These are phyloP conservation scores for Epizoanthus rinbou DNA, from an alignment of 92 coral and sea anemone species.

Conservation along the genomic window DNA sequence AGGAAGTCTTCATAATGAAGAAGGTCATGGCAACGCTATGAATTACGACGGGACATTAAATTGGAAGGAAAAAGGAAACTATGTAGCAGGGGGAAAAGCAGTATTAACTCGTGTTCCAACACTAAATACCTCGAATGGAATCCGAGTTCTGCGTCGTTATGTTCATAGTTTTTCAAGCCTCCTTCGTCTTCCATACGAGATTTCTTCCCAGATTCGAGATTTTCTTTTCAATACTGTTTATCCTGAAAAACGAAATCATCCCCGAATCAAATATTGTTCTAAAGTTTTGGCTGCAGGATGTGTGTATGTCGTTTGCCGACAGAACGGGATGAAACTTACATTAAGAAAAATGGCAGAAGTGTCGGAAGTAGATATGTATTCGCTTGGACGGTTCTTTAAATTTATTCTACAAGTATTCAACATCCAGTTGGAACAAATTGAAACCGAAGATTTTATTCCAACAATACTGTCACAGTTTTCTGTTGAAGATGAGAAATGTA, in stretches of 20 bases:
- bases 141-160: slow-evolving; percentile 4
- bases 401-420: slow-evolving; percentile 28
- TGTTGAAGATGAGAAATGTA: slow-evolving; percentile 46
- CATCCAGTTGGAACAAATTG: slow-evolving; percentile 42
- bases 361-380: slow-evolving; percentile 50
- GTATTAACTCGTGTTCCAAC: slow-evolving; percentile 42
- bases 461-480: slow-evolving; percentile 57
- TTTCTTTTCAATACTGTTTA: slow-evolving; percentile 42
- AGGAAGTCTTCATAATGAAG: slow-evolving; percentile 47
- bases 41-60: slow-evolving; percentile 47
- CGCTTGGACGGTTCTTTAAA: slow-evolving; percentile 50
- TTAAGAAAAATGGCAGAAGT: slow-evolving; percentile 61
- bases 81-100: slow-evolving; percentile 1
- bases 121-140: neutral
- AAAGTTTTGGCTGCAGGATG: slow-evolving; percentile 52
- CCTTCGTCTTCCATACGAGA: slow-evolving; percentile 45
- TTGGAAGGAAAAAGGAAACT: slow-evolving; percentile 23
- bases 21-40: slow-evolving; percentile 15
- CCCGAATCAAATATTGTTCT: slow-evolving; percentile 6
- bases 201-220: slow-evolving; percentile 31
- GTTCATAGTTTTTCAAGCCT: slow-evolving; percentile 32
- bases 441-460: slow-evolving; percentile 40
- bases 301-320: slow-evolving; percentile 69
- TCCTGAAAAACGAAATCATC: slow-evolving; percentile 19
- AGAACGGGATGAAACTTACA: slow-evolving; percentile 51